Percentiles rank a stretch among this genome's conserved stretches.
Evolutionary conservation across 2,888 invertebrate genomes (phyloP).

Genomic region (Acholoe squamosa): DNA sequence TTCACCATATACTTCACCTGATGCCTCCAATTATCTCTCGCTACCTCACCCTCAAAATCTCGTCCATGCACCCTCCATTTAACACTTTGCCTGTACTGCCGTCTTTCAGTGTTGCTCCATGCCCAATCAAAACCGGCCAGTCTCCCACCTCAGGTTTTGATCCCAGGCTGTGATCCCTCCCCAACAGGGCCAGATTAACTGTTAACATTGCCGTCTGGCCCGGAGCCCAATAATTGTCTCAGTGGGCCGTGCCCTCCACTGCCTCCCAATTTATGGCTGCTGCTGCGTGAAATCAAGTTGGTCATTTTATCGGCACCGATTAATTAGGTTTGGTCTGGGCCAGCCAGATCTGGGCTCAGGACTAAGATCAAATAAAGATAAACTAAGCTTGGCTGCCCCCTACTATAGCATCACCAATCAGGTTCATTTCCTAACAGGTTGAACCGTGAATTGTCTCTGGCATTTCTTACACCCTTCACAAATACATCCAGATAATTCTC

Average conservation of each 20-base stretch:
- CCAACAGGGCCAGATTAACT: constrained; percentile 17
- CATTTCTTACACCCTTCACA: too few species aligned
- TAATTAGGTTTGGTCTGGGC: constrained; percentile 2
- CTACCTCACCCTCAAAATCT: neutral
- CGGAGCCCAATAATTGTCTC: neutral
- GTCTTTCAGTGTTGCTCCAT: neutral
- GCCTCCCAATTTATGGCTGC: neutral
- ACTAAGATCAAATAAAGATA: constrained; percentile 30
- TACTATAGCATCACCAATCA: neutral
- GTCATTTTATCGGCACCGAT: constrained; percentile 35
- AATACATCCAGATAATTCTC: too few species aligned
- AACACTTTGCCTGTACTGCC: neutral
- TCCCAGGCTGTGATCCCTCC: neutral
- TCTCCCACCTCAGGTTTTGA: neutral
- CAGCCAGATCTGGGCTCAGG: neutral
- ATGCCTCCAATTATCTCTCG: neutral
- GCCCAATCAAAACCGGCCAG: neutral
- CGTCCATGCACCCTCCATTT: neutral
- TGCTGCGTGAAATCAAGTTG: constrained; percentile 50
- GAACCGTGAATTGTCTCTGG: too few species aligned
- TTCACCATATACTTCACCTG: neutral
- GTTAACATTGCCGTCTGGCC: constrained; percentile 23
- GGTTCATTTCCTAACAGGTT: neutral
- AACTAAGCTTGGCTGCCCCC: neutral
- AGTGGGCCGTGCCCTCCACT: neutral